Conservation (phyloP, 2,797 vertebrate species). For the Pantherophis alleghaniensis region DNA sequence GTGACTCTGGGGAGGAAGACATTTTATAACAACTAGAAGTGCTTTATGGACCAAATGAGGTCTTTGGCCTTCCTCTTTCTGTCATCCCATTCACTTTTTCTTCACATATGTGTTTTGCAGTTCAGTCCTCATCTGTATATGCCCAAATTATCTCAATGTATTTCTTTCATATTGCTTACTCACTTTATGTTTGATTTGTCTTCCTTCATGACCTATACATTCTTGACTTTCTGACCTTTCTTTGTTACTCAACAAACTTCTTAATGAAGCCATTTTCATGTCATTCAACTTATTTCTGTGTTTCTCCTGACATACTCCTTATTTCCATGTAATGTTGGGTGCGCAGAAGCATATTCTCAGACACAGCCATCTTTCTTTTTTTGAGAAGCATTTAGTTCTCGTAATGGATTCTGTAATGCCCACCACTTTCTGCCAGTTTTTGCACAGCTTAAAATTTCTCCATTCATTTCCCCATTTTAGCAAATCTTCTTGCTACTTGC, state of each 20-base stretch:
- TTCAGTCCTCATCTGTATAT: background rate
- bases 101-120: background rate
- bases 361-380: background rate
- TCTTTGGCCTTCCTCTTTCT: background rate
- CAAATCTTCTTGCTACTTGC: background rate
- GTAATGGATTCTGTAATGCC: background rate
- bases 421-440: background rate
- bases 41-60: background rate
- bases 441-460: background rate
- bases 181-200: background rate
- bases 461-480: background rate
- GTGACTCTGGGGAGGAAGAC: background rate
- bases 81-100: background rate
- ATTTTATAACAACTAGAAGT: background rate
- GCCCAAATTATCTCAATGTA: background rate
- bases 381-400: background rate
- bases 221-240: background rate
- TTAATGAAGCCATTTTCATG: background rate
- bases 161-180: background rate
- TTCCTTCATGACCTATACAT: background rate
- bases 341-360: background rate
- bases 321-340: background rate
- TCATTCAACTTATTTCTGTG: background rate
- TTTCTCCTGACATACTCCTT: background rate
- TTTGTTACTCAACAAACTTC: background rate